Percentiles rank a stretch among this genome's conserved stretches.
Evolutionary conservation across 2,113 vertebrate genomes (phyloP).

Genomic region (Rostratula benghalensis): DNA sequence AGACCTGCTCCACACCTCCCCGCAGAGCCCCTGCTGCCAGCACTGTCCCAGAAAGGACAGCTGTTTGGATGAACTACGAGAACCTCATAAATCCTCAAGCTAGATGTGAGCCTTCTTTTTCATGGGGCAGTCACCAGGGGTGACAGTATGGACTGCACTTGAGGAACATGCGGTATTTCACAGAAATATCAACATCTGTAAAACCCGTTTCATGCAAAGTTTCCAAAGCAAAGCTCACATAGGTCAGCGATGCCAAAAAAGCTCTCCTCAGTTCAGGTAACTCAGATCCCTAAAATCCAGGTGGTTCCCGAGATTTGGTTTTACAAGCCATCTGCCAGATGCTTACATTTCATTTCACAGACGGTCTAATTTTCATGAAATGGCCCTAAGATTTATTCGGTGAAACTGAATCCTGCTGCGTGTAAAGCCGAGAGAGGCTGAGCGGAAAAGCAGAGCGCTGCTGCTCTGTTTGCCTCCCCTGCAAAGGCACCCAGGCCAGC

Average conservation of each 20-base stretch:
- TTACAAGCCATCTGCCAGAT: constrained; percentile 69
- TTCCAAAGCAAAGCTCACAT: background rate
- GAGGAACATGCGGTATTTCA: background rate
- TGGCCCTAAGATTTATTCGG: constrained; percentile 39
- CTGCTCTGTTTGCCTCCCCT: background rate
- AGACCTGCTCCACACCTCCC: background rate
- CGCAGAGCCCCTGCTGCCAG: accelerated
- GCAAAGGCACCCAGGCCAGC: background rate
- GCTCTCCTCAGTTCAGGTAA: background rate
- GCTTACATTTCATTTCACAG: constrained; percentile 44
- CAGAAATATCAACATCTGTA: background rate
- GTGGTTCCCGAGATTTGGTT: constrained; percentile 53
- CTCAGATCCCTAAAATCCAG: constrained; percentile 46
- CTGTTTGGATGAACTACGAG: background rate
- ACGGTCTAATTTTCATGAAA: constrained; percentile 47
- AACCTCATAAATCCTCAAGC: background rate
- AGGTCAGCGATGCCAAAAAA: background rate
- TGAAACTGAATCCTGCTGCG: constrained; percentile 26
- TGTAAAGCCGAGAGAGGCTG: background rate
- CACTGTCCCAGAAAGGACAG: background rate
- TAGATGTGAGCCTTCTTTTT: background rate
- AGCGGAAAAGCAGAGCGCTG: background rate
- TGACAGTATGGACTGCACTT: background rate
- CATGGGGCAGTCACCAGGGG: background rate
- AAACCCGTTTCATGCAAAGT: background rate